Evolutionary conservation across 2,113 vertebrate genomes (phyloP), one percentile per base, ranked within the genome.

Genomic region (Gallinago undulata): DNA sequence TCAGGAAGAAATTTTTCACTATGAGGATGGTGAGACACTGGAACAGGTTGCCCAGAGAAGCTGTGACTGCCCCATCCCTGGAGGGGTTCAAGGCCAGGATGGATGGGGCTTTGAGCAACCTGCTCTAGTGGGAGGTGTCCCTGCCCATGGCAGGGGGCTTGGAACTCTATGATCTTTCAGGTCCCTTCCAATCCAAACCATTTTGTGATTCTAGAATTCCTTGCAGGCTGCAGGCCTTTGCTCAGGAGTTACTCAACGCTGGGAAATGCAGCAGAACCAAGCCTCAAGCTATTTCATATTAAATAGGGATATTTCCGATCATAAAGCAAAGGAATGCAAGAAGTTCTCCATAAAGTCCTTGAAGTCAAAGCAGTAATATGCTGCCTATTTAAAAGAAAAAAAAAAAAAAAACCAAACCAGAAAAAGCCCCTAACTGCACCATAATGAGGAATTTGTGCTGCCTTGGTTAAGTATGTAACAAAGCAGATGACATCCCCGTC

Each of bases 241-340:
- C 69, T 84, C 4, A 7, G 35, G 60, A 94, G 22, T 81, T 94
- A 31, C 80, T 90, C 79, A 75, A 3, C 5, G 39, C 5, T 64
- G 55, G 74, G 77, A 95, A 94, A 73, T 53, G 89, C 91, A 87
- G 77, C 84, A 76, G 90, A 91, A 84, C 45, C 1, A 11, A 79
- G 92, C 89, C 94, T 91, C 69, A 12, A 89, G 94, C 87, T 66
- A 94, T 84, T 94, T 69, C 7, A 1, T 62, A 83, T 91, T 95
- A 96, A 96, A 94, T 24, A 30, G 43, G 67, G 89, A 91, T 95
- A 94, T 94, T 97, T 96, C 96, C 74, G n/a, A 94, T 89, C 95
- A 83, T 94, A 95, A 96, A 96, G 62, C 13, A 89, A 82, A 96
- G 70, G 95, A 96, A 96, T 95, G 91, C 81, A 92, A 93, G 86